Evolutionary conservation across 2,888 invertebrate genomes (phyloP).

Genomic region (Empis livida): DNA sequence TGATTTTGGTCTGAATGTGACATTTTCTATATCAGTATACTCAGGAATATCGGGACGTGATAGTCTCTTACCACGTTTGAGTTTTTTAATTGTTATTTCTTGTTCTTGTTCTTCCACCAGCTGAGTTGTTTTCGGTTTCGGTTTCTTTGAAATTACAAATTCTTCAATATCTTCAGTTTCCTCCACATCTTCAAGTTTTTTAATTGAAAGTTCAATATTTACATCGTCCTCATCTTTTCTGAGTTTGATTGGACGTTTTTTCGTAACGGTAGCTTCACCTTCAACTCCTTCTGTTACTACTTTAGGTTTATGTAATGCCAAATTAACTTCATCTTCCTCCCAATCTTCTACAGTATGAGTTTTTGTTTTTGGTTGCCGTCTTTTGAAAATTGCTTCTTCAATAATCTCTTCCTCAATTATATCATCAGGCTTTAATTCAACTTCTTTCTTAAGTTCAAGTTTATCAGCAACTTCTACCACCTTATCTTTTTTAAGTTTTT

Average conservation of each 20-base stretch:
- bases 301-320: constrained; percentile 32
- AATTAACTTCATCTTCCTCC: constrained; percentile 24
- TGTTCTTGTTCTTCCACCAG: constrained; percentile 47
- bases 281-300: constrained; percentile 35
- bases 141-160: constrained; percentile 38
- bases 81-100: constrained; percentile 60
- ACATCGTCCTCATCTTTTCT: constrained; percentile 24
- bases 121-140: constrained; percentile 45
- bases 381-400: constrained; percentile 29
- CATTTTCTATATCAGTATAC: constrained; percentile 60
- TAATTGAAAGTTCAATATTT: constrained; percentile 30
- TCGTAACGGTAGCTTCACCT: constrained; percentile 32
- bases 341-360: constrained; percentile 25
- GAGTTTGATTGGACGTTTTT: constrained; percentile 25
- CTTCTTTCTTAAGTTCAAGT: constrained; percentile 27
- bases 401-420: constrained; percentile 38
- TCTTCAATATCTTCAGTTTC: constrained; percentile 40
- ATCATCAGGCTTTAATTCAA: constrained; percentile 37
- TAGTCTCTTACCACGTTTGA: constrained; percentile 52
- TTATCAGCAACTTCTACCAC: constrained; percentile 30
- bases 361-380: constrained; percentile 20
- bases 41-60: constrained; percentile 53
- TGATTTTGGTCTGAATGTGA: constrained; percentile 63
- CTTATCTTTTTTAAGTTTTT: constrained; percentile 25
- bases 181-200: constrained; percentile 28